Evolutionary conservation across 2,113 vertebrate genomes (phyloP), one percentile per base, ranked within the genome.

Genomic region (Pteronura brasiliensis): DNA sequence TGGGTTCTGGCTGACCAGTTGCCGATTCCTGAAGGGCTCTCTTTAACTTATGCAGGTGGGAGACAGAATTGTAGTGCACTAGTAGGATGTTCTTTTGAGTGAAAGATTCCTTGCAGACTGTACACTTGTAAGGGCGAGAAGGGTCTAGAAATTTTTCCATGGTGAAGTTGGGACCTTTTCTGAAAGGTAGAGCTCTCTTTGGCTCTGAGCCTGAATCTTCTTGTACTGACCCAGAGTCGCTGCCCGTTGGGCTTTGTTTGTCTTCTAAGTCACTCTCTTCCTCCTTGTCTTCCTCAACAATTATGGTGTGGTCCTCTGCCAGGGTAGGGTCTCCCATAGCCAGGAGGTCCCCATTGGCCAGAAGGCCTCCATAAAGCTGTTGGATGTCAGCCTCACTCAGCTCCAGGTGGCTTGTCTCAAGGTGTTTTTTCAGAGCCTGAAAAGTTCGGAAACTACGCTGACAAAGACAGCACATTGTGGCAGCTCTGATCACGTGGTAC

Each of bases 111-210:
- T 99, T 99, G 98, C 99, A 99, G 57, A 99, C 99, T 0, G 99
- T 99, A 98, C 99, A 99, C 98, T 99, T 99, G 97, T 99, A 99
- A 36, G 99, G 99, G 93, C 99, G 99, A 98, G 99, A 99, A 4
- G 99, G 99, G 98, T 99, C 99, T 88, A 99, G 98, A 93, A 99
- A 99, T 97, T 99, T 99, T 96, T 99, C 99, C 99, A 99, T 99
- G 10, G 99, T 99, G 98, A 99, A 99, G 98, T 99, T 99, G 80
- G 99, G 99, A 74, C 99, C 99, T 98, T 99, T 99, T 95, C 99
- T 99, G 98, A 99, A 99, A 86, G 99, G 99, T 84, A 99, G 99
- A 49, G 99, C 99, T 97, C 99, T 99, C 98, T 99, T 99, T 2
- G 99, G 99, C 98, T 99, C 99, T 47, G 99, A 99, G 98, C 99